These are phyloP conservation scores for Drosophila busckii DNA, from an alignment of 1,140 invertebrate genomes.

Conservation along the genomic window DNA sequence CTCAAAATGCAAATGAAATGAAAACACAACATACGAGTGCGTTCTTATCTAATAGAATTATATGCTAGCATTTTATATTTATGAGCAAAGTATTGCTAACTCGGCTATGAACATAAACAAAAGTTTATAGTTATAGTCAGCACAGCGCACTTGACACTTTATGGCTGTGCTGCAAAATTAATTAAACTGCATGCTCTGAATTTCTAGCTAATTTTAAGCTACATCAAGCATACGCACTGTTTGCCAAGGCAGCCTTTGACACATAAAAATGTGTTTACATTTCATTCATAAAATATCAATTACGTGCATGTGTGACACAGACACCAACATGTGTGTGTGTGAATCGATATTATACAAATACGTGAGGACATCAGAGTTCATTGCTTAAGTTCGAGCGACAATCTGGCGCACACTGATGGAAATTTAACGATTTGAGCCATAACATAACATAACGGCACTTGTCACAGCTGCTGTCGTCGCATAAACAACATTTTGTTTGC, in stretches of 20 bases:
- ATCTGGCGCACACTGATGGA: constrained; percentile 71
- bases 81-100: too few species aligned
- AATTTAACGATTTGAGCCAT: constrained; percentile 63
- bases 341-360: constrained; percentile 72
- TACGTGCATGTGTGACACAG: constrained; percentile 65
- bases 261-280: constrained; percentile 75
- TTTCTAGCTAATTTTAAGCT: too few species aligned
- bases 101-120: too few species aligned
- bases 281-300: constrained; percentile 77
- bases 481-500: too few species aligned
- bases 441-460: constrained; percentile 9
- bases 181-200: too few species aligned
- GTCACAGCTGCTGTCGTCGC: too few species aligned
- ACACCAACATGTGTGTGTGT: constrained; percentile 2
- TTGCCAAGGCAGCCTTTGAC: constrained; percentile 7
- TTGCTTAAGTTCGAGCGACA: constrained; percentile 50
- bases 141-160: too few species aligned
- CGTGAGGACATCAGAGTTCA: constrained; percentile 75
- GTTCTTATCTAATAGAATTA: too few species aligned
- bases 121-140: too few species aligned
- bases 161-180: too few species aligned
- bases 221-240: constrained; percentile 1
- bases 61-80: constrained; percentile 37
- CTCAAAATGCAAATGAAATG: constrained; percentile 57
- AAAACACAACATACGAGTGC: constrained; percentile 38